Conservation (phyloP, 2,888 invertebrate species). For the Chalcosyrphus nemorum region DNA sequence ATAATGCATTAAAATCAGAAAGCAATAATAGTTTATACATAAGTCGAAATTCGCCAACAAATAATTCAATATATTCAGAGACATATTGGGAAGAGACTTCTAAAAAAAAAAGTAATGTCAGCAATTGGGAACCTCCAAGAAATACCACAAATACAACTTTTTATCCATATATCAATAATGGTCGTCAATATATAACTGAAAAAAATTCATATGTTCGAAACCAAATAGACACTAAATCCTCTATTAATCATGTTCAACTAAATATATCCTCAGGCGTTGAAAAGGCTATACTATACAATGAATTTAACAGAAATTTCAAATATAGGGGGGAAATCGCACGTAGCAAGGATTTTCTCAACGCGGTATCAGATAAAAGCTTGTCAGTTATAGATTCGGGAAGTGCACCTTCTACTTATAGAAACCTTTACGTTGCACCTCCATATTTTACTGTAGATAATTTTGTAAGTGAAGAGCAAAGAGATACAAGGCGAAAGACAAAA, state of each 20-base stretch:
- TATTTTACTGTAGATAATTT: conserved; percentile 67
- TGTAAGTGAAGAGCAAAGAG: conserved; percentile 34
- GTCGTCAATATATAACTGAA: conserved; percentile 15
- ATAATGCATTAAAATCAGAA: background rate
- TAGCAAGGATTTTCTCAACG: background rate
- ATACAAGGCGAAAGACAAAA: background rate
- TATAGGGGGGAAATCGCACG: background rate
- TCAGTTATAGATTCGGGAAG: background rate
- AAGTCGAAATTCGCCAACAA: conserved; percentile 11
- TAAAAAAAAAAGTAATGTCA: background rate
- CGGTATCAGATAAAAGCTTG: background rate
- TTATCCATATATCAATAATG: conserved; percentile 38
- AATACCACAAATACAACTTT: conserved; percentile 22
- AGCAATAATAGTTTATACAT: conserved; percentile 9
- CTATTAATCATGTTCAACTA: conserved; percentile 12
- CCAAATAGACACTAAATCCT: background rate
- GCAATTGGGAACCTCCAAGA: conserved; percentile 17
- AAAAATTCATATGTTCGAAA: background rate
- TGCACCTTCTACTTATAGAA: conserved; percentile 31
- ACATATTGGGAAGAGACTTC: conserved; percentile 16
- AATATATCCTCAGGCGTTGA: conserved; percentile 9
- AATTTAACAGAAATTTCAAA: conserved; percentile 12
- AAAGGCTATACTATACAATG: background rate
- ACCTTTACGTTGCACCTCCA: conserved; percentile 57
- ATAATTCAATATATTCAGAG: background rate